These are phyloP conservation scores for Euzetes globulus DNA, from an alignment of 2,888 invertebrate species.

Conservation along the genomic window DNA sequence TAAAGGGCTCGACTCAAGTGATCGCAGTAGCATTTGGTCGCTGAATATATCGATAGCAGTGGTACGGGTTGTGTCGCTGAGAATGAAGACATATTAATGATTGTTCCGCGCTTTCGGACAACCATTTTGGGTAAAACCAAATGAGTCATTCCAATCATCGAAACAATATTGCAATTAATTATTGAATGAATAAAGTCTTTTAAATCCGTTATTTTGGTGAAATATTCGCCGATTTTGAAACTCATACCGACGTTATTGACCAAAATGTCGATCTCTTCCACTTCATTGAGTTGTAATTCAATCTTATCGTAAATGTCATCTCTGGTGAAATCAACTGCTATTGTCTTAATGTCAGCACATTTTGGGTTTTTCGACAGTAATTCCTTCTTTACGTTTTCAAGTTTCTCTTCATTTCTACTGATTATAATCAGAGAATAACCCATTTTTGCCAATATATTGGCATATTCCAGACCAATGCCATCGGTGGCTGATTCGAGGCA, in stretches of 20 bases:
- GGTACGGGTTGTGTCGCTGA: conserved; percentile 78
- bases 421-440: conserved; percentile 72
- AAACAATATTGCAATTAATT: conserved; percentile 77
- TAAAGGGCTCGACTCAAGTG: conserved; percentile 47
- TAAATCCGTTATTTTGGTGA: conserved; percentile 62
- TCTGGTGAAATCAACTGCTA: conserved; percentile 33
- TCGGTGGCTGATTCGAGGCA: conserved; percentile 59
- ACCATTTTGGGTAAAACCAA: conserved; percentile 71
- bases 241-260: conserved; percentile 78
- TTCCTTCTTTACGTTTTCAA: conserved; percentile 53
- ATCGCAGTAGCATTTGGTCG: conserved; percentile 61
- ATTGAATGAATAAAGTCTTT: conserved; percentile 61
- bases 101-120: conserved; percentile 60
- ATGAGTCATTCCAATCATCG: conserved; percentile 73
- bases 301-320: conserved; percentile 33
- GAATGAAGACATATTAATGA: conserved; percentile 84
- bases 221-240: conserved; percentile 72
- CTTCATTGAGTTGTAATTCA: neutral
- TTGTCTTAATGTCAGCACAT: conserved; percentile 30
- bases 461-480: conserved; percentile 83
- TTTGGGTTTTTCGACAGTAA: conserved; percentile 29
- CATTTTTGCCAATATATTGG: conserved; percentile 65
- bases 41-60: conserved; percentile 78
- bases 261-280: conserved; percentile 36
- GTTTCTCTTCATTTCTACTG: conserved; percentile 65